phyloP scores from a whole-genome alignment of 2,797 vertebrate genomes.

The Lagothrix lagotricha region DNA sequence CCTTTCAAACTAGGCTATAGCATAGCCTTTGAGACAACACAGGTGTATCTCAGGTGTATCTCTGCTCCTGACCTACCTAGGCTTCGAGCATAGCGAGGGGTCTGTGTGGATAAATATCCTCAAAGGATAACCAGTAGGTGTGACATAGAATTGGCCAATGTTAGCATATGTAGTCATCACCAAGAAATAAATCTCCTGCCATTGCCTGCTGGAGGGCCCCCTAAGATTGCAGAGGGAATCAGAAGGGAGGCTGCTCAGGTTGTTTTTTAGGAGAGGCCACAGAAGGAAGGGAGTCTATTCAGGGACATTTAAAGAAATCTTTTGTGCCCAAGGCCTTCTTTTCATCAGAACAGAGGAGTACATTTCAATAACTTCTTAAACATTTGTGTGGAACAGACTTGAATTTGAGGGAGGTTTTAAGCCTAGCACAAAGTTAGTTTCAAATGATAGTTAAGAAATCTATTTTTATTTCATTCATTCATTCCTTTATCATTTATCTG shows the following conservation, averaged over 20 bases:
- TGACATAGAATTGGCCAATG: fast-evolving
- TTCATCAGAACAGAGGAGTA: not conserved
- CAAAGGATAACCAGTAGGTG: not conserved
- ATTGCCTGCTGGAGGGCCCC: not conserved
- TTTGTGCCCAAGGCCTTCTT: not conserved
- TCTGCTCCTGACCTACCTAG: not conserved
- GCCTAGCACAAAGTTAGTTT: slow-evolving; percentile 80
- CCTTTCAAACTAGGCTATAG: not conserved
- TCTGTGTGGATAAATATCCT: not conserved
- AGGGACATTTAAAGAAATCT: not conserved
- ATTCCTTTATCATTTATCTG: not conserved
- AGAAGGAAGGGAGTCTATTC: not conserved
- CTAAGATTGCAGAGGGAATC: not conserved
- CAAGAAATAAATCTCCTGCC: not conserved
- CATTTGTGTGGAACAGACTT: not conserved
- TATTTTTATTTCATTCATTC: slow-evolving; percentile 57
- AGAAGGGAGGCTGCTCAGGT: not conserved
- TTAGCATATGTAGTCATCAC: not conserved
- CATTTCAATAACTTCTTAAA: not conserved
- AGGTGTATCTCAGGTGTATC: fast-evolving
- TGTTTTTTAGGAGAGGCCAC: not conserved
- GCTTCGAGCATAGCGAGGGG: not conserved
- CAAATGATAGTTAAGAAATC: slow-evolving; percentile 71
- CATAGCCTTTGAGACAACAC: not conserved
- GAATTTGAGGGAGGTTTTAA: slow-evolving; percentile 74